Evolutionary conservation across 1,140 invertebrate species (phyloP).

Genomic region (Heliothis subflexa): DNA sequence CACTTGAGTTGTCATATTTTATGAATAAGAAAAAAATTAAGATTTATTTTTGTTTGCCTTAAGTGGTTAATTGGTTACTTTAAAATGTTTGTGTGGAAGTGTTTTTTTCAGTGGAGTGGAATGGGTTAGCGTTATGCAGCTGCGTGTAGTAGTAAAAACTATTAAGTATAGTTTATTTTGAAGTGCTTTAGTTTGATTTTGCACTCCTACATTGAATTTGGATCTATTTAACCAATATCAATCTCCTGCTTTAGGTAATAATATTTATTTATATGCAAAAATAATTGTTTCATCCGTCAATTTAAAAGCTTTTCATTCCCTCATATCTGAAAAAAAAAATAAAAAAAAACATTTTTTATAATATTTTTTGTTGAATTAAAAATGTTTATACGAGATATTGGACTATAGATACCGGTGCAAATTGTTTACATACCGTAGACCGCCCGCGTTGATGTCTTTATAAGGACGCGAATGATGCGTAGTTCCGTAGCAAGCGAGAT

Average conservation of each 20-base stretch:
- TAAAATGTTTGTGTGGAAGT: not conserved
- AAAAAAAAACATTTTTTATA: not conserved
- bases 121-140: not conserved
- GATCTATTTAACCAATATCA: no score
- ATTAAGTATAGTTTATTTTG: no score
- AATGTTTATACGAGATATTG: not conserved
- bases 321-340: no score
- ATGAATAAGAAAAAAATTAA: constrained; percentile 19
- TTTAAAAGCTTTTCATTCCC: no score
- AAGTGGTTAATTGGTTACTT: not conserved
- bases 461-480: constrained; percentile 40
- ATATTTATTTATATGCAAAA: no score
- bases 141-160: not conserved
- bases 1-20: constrained; percentile 28
- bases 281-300: no score
- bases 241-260: no score
- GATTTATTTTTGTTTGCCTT: constrained; percentile 13
- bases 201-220: no score
- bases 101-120: not conserved
- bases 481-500: constrained; percentile 23
- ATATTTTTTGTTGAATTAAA: not conserved
- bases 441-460: constrained; percentile 73
- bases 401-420: constrained; percentile 42
- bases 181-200: no score
- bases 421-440: constrained; percentile 41